Evolutionary conservation across 2,888 invertebrate species (phyloP), one percentile per base, ranked within the genome.

Genomic region (Chloroclystis v-ata): DNA sequence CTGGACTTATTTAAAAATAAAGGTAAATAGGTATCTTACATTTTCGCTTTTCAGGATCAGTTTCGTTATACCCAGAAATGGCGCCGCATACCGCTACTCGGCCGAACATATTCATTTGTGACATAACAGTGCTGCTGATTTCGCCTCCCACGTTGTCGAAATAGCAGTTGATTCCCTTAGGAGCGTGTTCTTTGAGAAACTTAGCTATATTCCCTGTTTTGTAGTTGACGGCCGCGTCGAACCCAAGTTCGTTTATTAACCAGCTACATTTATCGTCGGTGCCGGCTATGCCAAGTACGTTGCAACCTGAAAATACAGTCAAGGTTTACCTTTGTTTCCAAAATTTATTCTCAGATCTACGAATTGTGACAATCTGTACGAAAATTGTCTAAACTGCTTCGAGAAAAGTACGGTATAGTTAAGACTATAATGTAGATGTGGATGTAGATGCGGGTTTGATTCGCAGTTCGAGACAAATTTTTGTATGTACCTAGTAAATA

Each of bases 131-230:
- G 49, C 88, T 89, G 32, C 91, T 91, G 5, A 92, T 81, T 56
- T 90, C 90, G 1, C 93, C 93, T 4, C 93, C 93, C 13, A 93
- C 94, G 72, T 94, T 94, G 69, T 94, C 94, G 66, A 94, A 94
- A 64, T 92, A 94, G 64, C 93, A 92, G 66, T 94, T 93, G 0
- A 94, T 76, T 1, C 93, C 93, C n/a, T 92, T 78, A 0, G 93
- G 92, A 8, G 93, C 92, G 42, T 76, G 82, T 69, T 90, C 79
- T 53, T 89, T 89, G 9, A 95, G 75, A 32, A 89, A 89, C 37
- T 82, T 65, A 0, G 71, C 69, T 33, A 92, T 59, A 61, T 91
- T 69, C 5, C 75, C 82, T 1, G 88, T 91, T 75, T 94, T 94
- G 75, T 94, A 94, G 77, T 94, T 94, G 52, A 91, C 92, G 9